Evolutionary conservation across 2,888 invertebrate genomes (phyloP).

Genomic region (Brachyptera putata): DNA sequence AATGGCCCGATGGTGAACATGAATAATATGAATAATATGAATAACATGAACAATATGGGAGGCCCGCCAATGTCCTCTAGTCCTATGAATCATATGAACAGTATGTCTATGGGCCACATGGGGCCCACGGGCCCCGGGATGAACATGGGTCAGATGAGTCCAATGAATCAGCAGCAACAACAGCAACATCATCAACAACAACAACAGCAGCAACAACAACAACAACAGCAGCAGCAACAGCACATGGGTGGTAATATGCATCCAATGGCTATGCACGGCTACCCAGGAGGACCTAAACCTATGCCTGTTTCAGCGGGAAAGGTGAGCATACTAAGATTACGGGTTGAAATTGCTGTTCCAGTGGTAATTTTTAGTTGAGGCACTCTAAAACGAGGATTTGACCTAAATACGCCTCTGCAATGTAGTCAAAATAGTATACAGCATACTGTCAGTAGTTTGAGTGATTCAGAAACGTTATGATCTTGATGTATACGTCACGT

Average conservation of each 20-base stretch:
- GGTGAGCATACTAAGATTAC: constrained; percentile 48
- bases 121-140: constrained; percentile 26
- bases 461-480: no score
- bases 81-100: constrained; percentile 31
- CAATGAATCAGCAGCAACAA: constrained; percentile 31
- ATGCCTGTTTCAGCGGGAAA: constrained; percentile 90
- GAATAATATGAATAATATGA: constrained; percentile 26
- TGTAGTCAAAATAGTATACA: no score
- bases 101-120: constrained; percentile 40
- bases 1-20: constrained; percentile 38
- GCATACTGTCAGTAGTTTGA: no score
- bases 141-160: constrained; percentile 36
- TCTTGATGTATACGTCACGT: no score
- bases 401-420: no score
- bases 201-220: constrained; percentile 8
- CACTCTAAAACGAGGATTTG: no score
- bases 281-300: constrained; percentile 70
- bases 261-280: constrained; percentile 49
- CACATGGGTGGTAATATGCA: constrained; percentile 37
- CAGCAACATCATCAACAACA: constrained; percentile 17
- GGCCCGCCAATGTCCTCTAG: constrained; percentile 29
- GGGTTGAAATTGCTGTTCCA: no score
- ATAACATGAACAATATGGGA: constrained; percentile 33
- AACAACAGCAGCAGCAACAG: constrained; percentile 26
- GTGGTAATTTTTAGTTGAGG: no score